A percentile compares a stretch with the other conserved stretches of the same genome.
Evolutionary conservation across 2,113 vertebrate species (phyloP).

Genomic region (Crotalus horridus): DNA sequence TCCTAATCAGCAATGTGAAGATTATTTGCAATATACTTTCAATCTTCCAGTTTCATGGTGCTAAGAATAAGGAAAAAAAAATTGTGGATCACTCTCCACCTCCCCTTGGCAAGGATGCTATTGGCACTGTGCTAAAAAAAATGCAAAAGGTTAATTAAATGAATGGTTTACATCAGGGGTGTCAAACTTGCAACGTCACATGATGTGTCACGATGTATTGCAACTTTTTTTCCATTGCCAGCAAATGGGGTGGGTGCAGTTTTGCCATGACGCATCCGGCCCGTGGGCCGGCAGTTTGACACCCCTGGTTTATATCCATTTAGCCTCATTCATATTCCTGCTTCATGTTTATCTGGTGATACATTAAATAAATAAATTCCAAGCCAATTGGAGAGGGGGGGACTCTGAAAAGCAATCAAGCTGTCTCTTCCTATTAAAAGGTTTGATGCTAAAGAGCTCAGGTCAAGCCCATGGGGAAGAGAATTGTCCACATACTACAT

Average conservation of each 20-base stretch:
- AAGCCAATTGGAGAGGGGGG: neutral
- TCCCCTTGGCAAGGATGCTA: neutral
- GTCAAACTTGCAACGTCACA: too few relatives aligned
- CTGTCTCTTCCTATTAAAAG: neutral
- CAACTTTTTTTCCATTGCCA: too few relatives aligned
- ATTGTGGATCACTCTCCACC: neutral
- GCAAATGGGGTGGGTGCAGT: too few relatives aligned
- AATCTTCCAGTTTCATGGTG: neutral
- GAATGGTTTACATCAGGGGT: neutral
- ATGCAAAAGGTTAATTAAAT: neutral
- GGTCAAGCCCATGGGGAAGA: neutral
- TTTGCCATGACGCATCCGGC: too few relatives aligned
- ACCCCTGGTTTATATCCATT: neutral
- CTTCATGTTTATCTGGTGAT: neutral
- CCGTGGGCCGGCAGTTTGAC: too few relatives aligned
- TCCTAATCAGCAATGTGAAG: neutral
- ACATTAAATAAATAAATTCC: neutral
- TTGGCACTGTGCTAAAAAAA: neutral
- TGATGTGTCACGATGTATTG: too few relatives aligned
- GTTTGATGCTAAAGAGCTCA: neutral
- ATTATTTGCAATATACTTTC: neutral
- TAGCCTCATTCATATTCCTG: neutral
- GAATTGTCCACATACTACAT: neutral
- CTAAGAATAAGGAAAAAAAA: neutral
- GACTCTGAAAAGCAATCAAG: neutral